Conservation (phyloP, 2,113 vertebrate genomes). For the Poicephalus gulielmi region DNA sequence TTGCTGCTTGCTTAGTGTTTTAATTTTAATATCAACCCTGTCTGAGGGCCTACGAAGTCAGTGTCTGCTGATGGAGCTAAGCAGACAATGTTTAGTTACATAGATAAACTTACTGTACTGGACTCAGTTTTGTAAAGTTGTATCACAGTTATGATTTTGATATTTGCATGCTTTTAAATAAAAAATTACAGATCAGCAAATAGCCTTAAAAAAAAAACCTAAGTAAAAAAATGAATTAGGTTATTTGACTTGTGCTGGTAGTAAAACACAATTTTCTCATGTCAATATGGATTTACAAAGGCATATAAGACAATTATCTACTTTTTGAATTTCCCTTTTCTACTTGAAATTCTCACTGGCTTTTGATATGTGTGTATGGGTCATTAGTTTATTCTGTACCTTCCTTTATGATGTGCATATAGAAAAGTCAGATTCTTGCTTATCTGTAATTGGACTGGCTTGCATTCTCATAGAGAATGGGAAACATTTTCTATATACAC, state of each 20-base stretch:
- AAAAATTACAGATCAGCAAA: background rate
- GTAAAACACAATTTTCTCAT: background rate
- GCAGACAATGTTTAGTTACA: background rate
- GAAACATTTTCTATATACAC: background rate
- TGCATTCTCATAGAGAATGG: background rate
- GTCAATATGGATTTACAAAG: background rate
- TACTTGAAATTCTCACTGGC: background rate
- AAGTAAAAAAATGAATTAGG: background rate
- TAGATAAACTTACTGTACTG: background rate
- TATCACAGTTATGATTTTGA: background rate
- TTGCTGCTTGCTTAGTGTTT: background rate
- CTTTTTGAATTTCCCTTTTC: background rate
- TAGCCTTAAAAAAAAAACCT: background rate
- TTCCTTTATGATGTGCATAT: background rate
- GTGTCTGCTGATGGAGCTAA: background rate
- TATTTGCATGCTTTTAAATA: background rate
- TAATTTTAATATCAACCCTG: background rate
- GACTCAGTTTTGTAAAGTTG: background rate
- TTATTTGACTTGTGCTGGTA: background rate
- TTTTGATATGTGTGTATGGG: background rate
- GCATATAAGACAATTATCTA: accelerated
- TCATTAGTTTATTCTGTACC: background rate
- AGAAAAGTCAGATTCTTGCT: background rate
- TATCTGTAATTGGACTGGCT: background rate
- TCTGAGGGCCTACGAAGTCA: background rate